A percentile compares a stretch with the other conserved stretches of the same genome.
Evolutionary conservation across 2,888 invertebrate species (phyloP).

Genomic region (Sclerodermus sp.): DNA sequence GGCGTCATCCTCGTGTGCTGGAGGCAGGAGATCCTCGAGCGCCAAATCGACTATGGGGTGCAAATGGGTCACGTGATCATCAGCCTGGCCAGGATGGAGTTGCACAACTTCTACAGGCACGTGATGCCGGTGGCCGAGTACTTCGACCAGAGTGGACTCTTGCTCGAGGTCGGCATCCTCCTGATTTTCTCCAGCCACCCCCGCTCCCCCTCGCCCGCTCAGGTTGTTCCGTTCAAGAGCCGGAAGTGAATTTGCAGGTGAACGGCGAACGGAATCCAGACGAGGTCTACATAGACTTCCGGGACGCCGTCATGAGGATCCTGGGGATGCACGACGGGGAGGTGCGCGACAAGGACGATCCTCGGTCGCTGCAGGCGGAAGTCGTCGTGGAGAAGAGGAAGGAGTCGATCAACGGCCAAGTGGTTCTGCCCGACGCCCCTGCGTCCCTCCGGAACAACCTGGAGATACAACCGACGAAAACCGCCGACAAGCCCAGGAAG

Average conservation of each 20-base stretch:
- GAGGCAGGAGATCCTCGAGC: conserved; percentile 82
- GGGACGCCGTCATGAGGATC: conserved; percentile 75
- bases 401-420: conserved; percentile 7
- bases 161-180: conserved; percentile 72
- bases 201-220: too few species aligned
- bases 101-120: conserved; percentile 84
- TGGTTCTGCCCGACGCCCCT: neutral
- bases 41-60: conserved; percentile 89
- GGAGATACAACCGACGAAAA: conserved; percentile 39
- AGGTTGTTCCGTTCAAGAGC: too few species aligned
- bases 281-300: conserved; percentile 85
- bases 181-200: too few species aligned
- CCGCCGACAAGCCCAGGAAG: conserved; percentile 43
- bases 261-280: conserved; percentile 85
- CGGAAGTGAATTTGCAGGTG: conserved; percentile 65
- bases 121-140: conserved; percentile 90
- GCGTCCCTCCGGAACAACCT: conserved; percentile 20
- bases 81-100: conserved; percentile 83
- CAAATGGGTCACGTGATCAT: conserved; percentile 84
- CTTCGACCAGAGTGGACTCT: conserved; percentile 84
- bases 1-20: conserved; percentile 85
- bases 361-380: conserved; percentile 44
- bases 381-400: conserved; percentile 47
- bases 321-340: conserved; percentile 60
- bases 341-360: conserved; percentile 17